phyloP scores from a whole-genome alignment of 2,888 invertebrate species.

The Pseudolycoriella hygida region DNA sequence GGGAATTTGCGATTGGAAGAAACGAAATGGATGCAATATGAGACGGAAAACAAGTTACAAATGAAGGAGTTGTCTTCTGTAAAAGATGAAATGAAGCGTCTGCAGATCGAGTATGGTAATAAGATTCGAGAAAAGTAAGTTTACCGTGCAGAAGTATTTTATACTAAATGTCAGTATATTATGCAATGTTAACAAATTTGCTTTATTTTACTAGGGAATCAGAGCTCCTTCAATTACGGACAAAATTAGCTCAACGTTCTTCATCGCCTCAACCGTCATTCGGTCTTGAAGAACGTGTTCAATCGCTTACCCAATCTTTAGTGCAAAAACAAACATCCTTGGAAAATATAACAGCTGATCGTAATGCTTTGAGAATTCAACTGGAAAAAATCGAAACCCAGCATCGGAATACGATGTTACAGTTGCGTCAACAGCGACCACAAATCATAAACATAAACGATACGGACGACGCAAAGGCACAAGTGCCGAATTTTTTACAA shows the following conservation, averaged over 20 bases:
- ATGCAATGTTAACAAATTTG: background rate
- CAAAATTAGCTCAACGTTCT: conserved; percentile 28
- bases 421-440: conserved; percentile 33
- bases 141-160: too few relatives aligned
- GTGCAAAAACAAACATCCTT: conserved; percentile 71
- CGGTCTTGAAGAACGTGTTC: conserved; percentile 27
- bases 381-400: conserved; percentile 57
- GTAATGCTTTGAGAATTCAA: conserved; percentile 69
- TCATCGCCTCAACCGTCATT: conserved; percentile 11
- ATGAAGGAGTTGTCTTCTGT: conserved; percentile 26
- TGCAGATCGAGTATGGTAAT: conserved; percentile 17
- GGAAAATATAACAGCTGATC: conserved; percentile 68
- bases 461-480: conserved; percentile 48
- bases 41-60: conserved; percentile 24
- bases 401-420: conserved; percentile 36
- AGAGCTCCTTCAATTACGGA: conserved; percentile 36
- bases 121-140: conserved; percentile 19
- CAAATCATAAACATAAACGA: conserved; percentile 40
- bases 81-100: conserved; percentile 25
- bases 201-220: conserved; percentile 24
- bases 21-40: conserved; percentile 28
- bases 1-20: conserved; percentile 27
- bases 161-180: too few relatives aligned
- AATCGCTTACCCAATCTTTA: conserved; percentile 59
- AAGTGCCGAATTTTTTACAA: conserved; percentile 50